Conservation (phyloP, 2,113 vertebrate genomes). For the Isichthys henryi region DNA sequence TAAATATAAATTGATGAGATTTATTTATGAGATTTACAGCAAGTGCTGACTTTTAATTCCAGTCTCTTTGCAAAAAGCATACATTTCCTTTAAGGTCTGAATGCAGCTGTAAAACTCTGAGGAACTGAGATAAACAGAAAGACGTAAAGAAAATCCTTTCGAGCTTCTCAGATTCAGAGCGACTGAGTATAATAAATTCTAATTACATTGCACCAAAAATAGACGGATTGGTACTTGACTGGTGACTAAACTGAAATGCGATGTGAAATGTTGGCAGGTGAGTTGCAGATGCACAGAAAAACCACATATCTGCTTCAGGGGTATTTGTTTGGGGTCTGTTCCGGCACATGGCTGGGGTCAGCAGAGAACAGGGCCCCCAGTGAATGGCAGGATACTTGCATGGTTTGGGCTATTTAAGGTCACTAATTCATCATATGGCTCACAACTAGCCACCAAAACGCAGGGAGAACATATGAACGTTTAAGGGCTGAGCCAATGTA, state of each 20-base stretch:
- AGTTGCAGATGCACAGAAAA: not conserved
- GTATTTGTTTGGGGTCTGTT: not conserved
- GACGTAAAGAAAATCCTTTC: not conserved
- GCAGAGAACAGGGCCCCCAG: not conserved
- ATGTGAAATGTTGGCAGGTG: not conserved
- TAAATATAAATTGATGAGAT: not conserved
- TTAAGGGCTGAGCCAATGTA: not conserved
- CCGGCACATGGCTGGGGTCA: not conserved
- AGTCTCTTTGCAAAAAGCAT: not conserved
- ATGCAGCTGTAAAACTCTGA: not conserved
- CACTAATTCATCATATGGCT: not conserved
- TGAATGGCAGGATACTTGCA: not conserved
- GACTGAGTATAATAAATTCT: not conserved
- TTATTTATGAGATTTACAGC: not conserved
- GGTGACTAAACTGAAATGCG: not conserved
- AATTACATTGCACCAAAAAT: not conserved
- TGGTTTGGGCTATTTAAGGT: not conserved
- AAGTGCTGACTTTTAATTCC: not conserved
- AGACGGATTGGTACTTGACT: not conserved
- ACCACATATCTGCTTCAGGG: not conserved
- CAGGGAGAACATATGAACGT: not conserved
- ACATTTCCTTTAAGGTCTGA: not conserved
- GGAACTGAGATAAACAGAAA: not conserved
- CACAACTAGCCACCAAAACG: not conserved
- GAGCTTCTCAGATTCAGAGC: not conserved